phyloP scores from a whole-genome alignment of 2,797 vertebrate species.

The Loriculus beryllinus region DNA sequence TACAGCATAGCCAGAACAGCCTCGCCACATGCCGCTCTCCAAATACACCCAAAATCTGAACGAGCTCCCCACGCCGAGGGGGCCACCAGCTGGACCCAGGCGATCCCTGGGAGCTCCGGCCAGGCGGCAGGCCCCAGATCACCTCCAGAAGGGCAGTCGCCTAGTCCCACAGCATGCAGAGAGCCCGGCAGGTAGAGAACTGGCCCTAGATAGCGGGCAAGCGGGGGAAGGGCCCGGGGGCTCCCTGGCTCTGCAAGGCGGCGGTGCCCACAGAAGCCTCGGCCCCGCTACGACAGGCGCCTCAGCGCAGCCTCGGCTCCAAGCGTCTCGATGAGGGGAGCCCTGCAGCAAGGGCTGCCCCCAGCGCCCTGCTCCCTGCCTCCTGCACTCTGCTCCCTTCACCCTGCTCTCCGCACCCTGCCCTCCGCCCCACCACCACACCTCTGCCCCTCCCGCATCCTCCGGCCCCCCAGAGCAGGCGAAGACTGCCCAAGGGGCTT shows the following conservation, averaged over 20 bases:
- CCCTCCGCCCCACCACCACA: neutral
- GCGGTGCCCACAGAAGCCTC: neutral
- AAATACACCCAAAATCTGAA: neutral
- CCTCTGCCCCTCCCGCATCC: neutral
- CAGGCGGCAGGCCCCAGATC: neutral
- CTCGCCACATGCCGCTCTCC: neutral
- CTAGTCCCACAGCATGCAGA: neutral
- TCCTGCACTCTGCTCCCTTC: neutral
- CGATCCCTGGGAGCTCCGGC: neutral
- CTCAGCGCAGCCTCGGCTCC: constrained; percentile 13
- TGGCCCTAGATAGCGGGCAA: neutral
- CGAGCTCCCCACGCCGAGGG: neutral
- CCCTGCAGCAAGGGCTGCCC: neutral
- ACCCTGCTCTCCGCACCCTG: neutral
- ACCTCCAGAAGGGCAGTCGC: neutral
- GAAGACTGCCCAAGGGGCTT: neutral
- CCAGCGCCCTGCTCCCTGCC: neutral
- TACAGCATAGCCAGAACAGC: neutral
- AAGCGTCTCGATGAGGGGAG: neutral
- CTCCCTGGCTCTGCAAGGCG: neutral
- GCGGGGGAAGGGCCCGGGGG: neutral
- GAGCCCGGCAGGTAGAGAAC: neutral
- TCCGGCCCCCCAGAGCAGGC: neutral
- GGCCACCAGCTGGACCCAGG: neutral
- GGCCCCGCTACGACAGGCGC: neutral